These are phyloP conservation scores for Heliconius eleuchia DNA, from an alignment of 1,140 invertebrate genomes.

Conservation along the genomic window DNA sequence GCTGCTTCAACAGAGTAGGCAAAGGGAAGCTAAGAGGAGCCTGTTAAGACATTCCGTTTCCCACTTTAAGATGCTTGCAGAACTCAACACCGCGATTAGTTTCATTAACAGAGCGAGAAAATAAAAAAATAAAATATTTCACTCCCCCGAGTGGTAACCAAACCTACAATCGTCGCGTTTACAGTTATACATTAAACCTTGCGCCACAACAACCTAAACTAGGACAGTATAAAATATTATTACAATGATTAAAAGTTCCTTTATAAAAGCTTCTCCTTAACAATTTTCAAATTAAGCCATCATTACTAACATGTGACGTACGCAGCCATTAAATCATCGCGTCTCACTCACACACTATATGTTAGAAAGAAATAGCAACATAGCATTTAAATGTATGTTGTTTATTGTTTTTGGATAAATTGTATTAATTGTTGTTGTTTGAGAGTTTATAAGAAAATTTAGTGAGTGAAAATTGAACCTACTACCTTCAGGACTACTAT, in stretches of 20 bases:
- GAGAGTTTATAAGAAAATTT: neutral
- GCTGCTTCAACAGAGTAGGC: too few species aligned
- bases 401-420: constrained; percentile 10
- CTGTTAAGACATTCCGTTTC: too few species aligned
- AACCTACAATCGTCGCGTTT: too few species aligned
- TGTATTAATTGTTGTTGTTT: neutral
- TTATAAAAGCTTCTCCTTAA: constrained; percentile 44
- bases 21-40: too few species aligned
- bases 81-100: too few species aligned
- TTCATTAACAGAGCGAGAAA: too few species aligned
- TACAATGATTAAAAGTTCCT: neutral
- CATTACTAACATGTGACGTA: constrained; percentile 66
- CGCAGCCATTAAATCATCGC: constrained; percentile 43
- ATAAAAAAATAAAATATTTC: too few species aligned
- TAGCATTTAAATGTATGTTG: neutral
- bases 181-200: too few species aligned
- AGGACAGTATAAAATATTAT: neutral
- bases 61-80: too few species aligned
- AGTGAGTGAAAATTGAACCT: neutral
- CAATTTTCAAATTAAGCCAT: constrained; percentile 50
- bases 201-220: too few species aligned
- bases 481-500: too few species aligned
- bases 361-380: neutral
- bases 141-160: too few species aligned
- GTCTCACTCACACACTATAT: neutral